Evolutionary conservation across 2,797 vertebrate genomes (phyloP).

Genomic region (Melanotaenia parkinsoni): DNA sequence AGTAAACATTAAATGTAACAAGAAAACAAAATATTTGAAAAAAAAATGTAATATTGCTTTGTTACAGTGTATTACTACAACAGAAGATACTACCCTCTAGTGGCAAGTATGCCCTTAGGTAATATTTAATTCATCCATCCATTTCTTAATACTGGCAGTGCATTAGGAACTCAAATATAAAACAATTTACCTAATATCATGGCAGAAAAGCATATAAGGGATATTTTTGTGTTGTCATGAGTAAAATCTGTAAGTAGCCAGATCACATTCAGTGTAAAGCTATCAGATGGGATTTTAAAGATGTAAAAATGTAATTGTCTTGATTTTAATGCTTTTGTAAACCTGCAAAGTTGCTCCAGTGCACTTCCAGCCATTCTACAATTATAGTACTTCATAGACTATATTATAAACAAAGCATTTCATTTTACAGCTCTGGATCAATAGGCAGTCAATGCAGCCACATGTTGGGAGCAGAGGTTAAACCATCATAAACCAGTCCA

Average conservation of each 20-base stretch:
- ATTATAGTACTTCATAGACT: conserved; percentile 48
- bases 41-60: conserved; percentile 28
- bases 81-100: conserved; percentile 83
- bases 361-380: conserved; percentile 15
- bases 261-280: background rate
- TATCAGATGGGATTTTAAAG: conserved; percentile 1
- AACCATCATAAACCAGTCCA: conserved; percentile 76
- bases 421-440: conserved; percentile 72
- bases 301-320: conserved; percentile 1
- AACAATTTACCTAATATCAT: background rate
- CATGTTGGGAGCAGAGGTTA: conserved; percentile 73
- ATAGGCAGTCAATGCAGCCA: conserved; percentile 72
- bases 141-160: conserved; percentile 10
- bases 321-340: conserved; percentile 22
- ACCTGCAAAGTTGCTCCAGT: conserved; percentile 21
- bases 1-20: background rate
- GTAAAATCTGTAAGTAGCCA: conserved; percentile 18
- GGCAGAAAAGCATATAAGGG: background rate
- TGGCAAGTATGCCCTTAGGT: conserved; percentile 62
- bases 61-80: conserved; percentile 44
- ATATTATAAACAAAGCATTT: conserved; percentile 68
- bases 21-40: conserved; percentile 9
- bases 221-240: conserved; percentile 13
- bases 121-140: background rate
- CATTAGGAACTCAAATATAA: conserved; percentile 29